A percentile compares a stretch with the other conserved stretches of the same genome.
Evolutionary conservation across 2,888 invertebrate species (phyloP).

Genomic region (Parnassius mnemosyne): DNA sequence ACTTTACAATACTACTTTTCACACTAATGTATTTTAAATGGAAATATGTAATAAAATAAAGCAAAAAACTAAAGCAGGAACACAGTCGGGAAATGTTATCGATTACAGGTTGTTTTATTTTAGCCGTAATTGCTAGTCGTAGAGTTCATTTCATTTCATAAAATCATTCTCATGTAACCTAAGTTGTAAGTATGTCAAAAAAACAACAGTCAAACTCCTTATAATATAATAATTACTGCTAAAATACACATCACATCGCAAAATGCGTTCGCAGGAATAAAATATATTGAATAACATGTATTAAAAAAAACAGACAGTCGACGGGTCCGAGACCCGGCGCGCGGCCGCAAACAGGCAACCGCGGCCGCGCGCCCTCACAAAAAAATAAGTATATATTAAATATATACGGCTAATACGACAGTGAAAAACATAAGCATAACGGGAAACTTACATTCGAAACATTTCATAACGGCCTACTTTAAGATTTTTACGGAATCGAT

Average conservation of each 20-base stretch:
- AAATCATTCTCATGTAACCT: constrained; percentile 72
- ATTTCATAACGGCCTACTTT: constrained; percentile 82
- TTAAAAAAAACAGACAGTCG: constrained; percentile 80
- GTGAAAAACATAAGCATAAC: constrained; percentile 79
- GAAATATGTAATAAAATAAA: constrained; percentile 77
- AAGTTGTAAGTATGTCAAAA: constrained; percentile 80
- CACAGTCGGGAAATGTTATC: constrained; percentile 78
- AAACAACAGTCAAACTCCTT: constrained; percentile 81
- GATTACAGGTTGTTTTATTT: constrained; percentile 72
- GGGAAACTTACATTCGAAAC: constrained; percentile 80
- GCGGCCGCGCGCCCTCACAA: constrained; percentile 65
- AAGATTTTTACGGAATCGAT: constrained; percentile 80
- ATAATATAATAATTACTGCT: constrained; percentile 81
- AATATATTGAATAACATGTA: constrained; percentile 86
- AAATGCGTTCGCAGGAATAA: constrained; percentile 90
- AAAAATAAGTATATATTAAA: constrained; percentile 70
- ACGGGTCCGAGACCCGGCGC: constrained; percentile 62
- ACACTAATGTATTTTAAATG: constrained; percentile 77
- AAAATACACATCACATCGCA: constrained; percentile 85
- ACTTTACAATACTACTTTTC: constrained; percentile 78
- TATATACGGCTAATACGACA: constrained; percentile 74
- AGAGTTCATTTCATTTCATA: constrained; percentile 67
- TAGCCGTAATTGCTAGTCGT: constrained; percentile 72
- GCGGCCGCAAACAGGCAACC: constrained; percentile 78
- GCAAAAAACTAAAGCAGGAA: constrained; percentile 80